Percentiles rank a stretch among this genome's conserved stretches.
These are phyloP conservation scores for Aphidius colemani DNA, from an alignment of 2,888 invertebrate genomes.

Conservation along the genomic window DNA sequence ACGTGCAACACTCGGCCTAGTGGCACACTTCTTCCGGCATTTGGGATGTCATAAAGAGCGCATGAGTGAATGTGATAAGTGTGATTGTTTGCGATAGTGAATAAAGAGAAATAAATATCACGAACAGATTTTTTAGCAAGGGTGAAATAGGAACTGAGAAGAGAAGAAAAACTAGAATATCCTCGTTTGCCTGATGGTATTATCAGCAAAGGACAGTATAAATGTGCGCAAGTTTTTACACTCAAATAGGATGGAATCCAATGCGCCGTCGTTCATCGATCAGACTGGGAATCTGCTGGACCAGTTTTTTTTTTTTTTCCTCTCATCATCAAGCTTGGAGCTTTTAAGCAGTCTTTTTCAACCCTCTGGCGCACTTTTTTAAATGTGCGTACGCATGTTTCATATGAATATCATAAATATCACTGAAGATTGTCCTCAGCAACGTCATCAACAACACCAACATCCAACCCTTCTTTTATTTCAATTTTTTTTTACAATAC, in stretches of 20 bases:
- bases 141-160: constrained; percentile 26
- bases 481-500: too few species aligned
- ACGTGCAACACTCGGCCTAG: constrained; percentile 52
- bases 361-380: background rate
- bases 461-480: too few species aligned
- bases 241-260: constrained; percentile 32
- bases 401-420: too few species aligned
- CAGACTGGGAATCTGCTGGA: constrained; percentile 58
- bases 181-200: constrained; percentile 33
- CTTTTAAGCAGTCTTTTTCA: background rate
- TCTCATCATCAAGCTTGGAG: constrained; percentile 23
- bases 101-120: background rate
- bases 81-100: constrained; percentile 6
- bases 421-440: too few species aligned
- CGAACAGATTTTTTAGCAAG: constrained; percentile 17
- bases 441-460: too few species aligned
- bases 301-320: constrained; percentile 42
- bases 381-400: constrained; percentile 26
- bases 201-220: constrained; percentile 34
- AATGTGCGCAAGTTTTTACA: constrained; percentile 34
- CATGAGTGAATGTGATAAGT: constrained; percentile 12
- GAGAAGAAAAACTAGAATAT: constrained; percentile 42
- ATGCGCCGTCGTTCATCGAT: constrained; percentile 50
- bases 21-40: constrained; percentile 50
- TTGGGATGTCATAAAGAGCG: constrained; percentile 29